Evolutionary conservation across 1,140 invertebrate genomes (phyloP), one percentile per base, ranked within the genome.

Genomic region (Gerris buenoi): DNA sequence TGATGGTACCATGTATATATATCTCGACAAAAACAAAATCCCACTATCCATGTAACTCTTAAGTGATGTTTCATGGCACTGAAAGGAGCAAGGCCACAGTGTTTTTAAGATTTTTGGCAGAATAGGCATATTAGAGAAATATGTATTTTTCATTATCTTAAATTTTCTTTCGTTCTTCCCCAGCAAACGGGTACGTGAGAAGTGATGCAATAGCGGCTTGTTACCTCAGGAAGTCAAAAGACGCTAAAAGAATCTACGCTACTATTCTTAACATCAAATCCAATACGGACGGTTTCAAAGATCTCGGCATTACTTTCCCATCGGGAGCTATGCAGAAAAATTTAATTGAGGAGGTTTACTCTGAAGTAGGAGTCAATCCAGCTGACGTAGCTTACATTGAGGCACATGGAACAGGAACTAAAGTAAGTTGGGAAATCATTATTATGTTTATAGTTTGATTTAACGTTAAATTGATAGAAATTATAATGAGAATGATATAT

Each of bases 301-400:
- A 77, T 59, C 77, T 77, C 71, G 79, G 79, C 15, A 81, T 85
- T 58, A 79, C 84, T 68, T 82, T 80, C 74, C 82, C 84, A 67
- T 76, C 80, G 70, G 75, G 79, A 64, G 73, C 75, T 61, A 68
- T 78, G 27, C 81, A 85, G 75, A 76, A 79, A 67, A 64, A 75
- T 61, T 70, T 90, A 27, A 73, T 90, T 5, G 74, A 80, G 61
- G 80, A 83, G 59, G 82, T 83, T 2, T 90, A 89, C 70, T 72
- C 78, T 33, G 82, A 86, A 71, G 79, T 80, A 5, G 77, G 80
- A 58, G 73, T 91, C 13, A 76, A 83, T 68, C 87, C 88, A 10
- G 72, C 76, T 59, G 75, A 78, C 28, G 82, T 90, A 0, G 78
- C 80, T 27, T 91, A 87, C 73, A 82, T 91, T 25, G 89, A 91